These are phyloP conservation scores for Prionchulus punctatus DNA, from an alignment of 2,888 invertebrate species.

Conservation along the genomic window DNA sequence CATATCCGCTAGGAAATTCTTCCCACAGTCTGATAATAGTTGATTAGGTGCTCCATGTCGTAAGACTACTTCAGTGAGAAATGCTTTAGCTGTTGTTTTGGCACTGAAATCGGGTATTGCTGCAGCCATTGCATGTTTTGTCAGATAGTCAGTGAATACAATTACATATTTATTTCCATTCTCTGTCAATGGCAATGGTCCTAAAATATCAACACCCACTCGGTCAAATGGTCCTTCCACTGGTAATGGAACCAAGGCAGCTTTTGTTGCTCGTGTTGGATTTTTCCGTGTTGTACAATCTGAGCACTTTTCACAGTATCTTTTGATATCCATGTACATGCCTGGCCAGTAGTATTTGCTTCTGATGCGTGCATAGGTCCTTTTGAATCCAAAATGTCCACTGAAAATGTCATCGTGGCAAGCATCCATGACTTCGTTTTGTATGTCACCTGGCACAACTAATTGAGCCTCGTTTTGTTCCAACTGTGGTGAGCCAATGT, in stretches of 20 bases:
- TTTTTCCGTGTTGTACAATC: constrained; percentile 7
- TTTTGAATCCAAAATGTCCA: constrained; percentile 12
- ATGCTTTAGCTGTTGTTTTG: not conserved
- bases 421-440: constrained; percentile 12
- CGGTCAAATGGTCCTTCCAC: constrained; percentile 7
- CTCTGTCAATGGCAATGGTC: constrained; percentile 7
- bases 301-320: constrained; percentile 11
- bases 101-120: not conserved
- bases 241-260: not conserved
- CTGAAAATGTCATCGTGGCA: constrained; percentile 14
- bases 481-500: too few relatives aligned
- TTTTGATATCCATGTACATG: constrained; percentile 11
- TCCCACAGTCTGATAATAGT: constrained; percentile 16
- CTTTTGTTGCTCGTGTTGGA: not conserved
- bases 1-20: constrained; percentile 15
- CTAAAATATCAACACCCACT: constrained; percentile 12
- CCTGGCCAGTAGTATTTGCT: constrained; percentile 11
- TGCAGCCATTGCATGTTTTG: not conserved
- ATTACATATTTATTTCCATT: constrained; percentile 13
- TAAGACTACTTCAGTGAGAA: not conserved
- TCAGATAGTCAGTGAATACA: constrained; percentile 11
- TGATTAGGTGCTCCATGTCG: constrained; percentile 9
- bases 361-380: constrained; percentile 8
- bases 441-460: constrained; percentile 12
- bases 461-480: not conserved